A percentile compares a stretch with the other conserved stretches of the same genome.
These are phyloP conservation scores for Fulmarus glacialis DNA, from an alignment of 2,113 vertebrate species.

Conservation along the genomic window DNA sequence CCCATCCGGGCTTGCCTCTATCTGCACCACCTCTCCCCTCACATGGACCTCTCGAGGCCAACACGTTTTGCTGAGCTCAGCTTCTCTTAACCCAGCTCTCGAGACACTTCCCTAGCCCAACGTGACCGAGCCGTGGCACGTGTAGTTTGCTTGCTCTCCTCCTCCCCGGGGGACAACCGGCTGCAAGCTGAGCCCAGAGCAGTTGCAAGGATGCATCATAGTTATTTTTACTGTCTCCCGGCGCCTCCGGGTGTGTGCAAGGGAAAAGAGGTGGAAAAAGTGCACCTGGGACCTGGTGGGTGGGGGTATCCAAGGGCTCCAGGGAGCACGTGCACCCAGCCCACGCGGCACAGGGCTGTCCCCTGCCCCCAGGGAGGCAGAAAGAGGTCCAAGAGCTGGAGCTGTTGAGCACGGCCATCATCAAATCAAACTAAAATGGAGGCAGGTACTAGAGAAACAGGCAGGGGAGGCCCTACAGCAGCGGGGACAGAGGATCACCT, in stretches of 20 bases:
- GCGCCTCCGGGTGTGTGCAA: neutral
- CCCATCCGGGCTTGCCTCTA: neutral
- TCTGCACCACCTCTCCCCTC: neutral
- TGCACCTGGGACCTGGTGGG: neutral
- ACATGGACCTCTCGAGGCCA: neutral
- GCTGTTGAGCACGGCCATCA: neutral
- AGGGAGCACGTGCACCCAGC: fast-evolving
- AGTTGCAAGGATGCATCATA: neutral
- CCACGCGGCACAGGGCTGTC: fast-evolving
- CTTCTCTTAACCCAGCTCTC: neutral
- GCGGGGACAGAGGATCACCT: neutral
- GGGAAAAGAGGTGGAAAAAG: conserved; percentile 7
- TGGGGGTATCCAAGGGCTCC: fast-evolving
- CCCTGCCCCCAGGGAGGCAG: neutral
- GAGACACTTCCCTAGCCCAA: neutral
- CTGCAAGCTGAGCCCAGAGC: neutral
- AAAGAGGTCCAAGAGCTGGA: neutral
- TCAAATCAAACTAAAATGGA: neutral
- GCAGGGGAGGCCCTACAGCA: fast-evolving
- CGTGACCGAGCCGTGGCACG: fast-evolving
- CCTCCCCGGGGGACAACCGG: neutral
- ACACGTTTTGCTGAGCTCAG: neutral
- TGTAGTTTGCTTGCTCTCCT: neutral
- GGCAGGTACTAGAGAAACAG: neutral
- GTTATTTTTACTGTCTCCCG: conserved; percentile 21